A percentile compares a stretch with the other conserved stretches of the same genome.
phyloP scores from a whole-genome alignment of 2,113 vertebrate genomes.

The Tichodroma muraria region DNA sequence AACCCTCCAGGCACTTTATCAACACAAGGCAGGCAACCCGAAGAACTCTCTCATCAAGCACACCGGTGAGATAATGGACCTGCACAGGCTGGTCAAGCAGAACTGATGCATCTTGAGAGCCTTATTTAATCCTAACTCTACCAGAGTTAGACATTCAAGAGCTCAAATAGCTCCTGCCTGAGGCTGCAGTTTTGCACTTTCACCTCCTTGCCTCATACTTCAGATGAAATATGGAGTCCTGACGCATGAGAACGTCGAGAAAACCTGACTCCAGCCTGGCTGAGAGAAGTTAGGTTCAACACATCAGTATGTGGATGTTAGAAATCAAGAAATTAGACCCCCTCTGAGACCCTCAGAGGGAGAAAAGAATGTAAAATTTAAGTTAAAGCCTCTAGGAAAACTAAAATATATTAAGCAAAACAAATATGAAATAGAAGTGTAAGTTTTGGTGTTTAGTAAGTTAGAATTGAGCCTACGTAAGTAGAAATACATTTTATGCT shows the following conservation, averaged over 20 bases:
- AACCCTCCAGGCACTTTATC: neutral
- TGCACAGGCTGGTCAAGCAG: neutral
- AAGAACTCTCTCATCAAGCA: neutral
- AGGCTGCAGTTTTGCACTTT: neutral
- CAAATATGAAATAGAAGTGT: no score
- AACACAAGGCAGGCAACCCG: neutral
- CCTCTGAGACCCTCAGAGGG: no score
- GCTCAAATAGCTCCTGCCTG: neutral
- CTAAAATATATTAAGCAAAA: no score
- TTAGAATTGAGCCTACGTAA: no score
- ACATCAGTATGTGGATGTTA: no score
- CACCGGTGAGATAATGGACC: neutral
- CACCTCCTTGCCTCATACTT: neutral
- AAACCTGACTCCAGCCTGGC: neutral
- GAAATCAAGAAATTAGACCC: no score
- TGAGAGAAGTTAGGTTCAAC: neutral
- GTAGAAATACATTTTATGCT: no score
- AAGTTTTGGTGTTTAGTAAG: no score
- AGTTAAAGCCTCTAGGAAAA: no score
- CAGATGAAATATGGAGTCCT: neutral
- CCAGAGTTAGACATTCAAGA: neutral
- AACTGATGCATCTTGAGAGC: neutral
- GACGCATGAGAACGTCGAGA: fast-evolving
- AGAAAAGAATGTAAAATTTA: no score
- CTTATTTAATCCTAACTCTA: neutral